phyloP scores from a whole-genome alignment of 2,888 invertebrate species.

The Invenusta paracnida region DNA sequence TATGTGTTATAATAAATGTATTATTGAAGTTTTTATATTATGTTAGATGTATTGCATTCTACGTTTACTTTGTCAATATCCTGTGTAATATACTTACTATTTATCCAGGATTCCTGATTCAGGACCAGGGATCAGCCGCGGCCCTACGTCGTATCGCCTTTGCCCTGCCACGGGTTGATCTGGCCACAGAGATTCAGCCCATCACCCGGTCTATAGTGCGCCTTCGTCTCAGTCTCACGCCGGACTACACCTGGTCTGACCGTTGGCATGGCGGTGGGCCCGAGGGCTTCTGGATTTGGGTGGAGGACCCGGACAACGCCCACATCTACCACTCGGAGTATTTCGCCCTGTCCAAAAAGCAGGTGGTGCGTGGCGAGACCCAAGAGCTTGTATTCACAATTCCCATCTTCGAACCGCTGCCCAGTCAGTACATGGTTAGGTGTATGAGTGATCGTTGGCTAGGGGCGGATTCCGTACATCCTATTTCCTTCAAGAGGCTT shows the following conservation, averaged over 20 bases:
- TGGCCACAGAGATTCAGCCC: conserved; percentile 81
- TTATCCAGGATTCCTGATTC: conserved; percentile 66
- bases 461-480: conserved; percentile 63
- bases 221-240: conserved; percentile 72
- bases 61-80: too few relatives aligned
- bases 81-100: conserved; percentile 35
- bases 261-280: conserved; percentile 57
- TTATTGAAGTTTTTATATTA: too few relatives aligned
- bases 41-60: too few relatives aligned
- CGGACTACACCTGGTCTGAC: conserved; percentile 72
- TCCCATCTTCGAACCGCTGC: conserved; percentile 77
- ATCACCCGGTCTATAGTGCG: conserved; percentile 84
- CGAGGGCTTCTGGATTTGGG: conserved; percentile 94
- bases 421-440: conserved; percentile 82
- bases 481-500: conserved; percentile 73
- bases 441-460: conserved; percentile 82
- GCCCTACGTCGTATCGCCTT: conserved; percentile 76
- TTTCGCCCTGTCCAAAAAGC: conserved; percentile 75
- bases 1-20: too few relatives aligned
- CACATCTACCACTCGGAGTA: conserved; percentile 92
- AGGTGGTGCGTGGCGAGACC: conserved; percentile 67
- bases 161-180: conserved; percentile 76
- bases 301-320: conserved; percentile 88
- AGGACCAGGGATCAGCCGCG: conserved; percentile 72
- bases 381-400: conserved; percentile 89